A percentile compares a stretch with the other conserved stretches of the same genome.
phyloP scores from a whole-genome alignment of 2,888 invertebrate genomes.

The Epicampocera succincta region DNA sequence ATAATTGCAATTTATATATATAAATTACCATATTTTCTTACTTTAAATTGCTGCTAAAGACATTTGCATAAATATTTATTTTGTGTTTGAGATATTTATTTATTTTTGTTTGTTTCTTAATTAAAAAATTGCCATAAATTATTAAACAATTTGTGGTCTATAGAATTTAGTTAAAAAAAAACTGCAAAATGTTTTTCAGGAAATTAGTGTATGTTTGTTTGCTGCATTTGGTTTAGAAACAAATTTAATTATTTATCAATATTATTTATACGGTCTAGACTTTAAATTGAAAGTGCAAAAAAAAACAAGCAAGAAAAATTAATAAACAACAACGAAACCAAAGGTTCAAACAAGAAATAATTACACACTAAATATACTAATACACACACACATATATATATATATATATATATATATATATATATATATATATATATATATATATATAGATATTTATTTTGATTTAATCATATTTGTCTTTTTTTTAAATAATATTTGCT shows the following conservation, averaged over 20 bases:
- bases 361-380: too few relatives aligned
- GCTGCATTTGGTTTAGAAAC: constrained; percentile 5
- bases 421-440: too few relatives aligned
- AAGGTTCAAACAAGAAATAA: too few relatives aligned
- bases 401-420: too few relatives aligned
- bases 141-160: constrained; percentile 14
- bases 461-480: too few relatives aligned
- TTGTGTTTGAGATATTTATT: background rate
- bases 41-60: constrained; percentile 1
- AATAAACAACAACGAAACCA: background rate
- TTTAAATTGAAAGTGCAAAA: background rate
- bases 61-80: constrained; percentile 25
- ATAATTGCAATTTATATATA: background rate
- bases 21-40: background rate
- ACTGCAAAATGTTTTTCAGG: constrained; percentile 2
- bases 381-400: too few relatives aligned
- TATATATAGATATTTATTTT: too few relatives aligned
- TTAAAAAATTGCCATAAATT: constrained; percentile 12
- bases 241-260: constrained; percentile 42
- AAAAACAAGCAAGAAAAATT: background rate
- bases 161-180: background rate
- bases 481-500: too few relatives aligned
- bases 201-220: constrained; percentile 18
- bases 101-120: background rate
- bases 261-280: constrained; percentile 32